Percentiles rank a stretch among this genome's conserved stretches.
Evolutionary conservation across 2,113 vertebrate species (phyloP).

Genomic region (Hemiprocne comata): DNA sequence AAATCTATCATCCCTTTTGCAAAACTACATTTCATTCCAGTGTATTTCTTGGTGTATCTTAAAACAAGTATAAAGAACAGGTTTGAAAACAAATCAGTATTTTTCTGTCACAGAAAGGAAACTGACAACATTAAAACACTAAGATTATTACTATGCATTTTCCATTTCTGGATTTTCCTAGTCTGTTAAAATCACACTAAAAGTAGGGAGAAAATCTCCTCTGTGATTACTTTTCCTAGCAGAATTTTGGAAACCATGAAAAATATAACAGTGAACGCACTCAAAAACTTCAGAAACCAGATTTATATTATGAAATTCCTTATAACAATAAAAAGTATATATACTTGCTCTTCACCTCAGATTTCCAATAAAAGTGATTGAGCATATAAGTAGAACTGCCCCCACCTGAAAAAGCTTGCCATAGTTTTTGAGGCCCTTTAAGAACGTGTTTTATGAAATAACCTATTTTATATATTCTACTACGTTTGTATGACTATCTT

Average conservation of each 20-base stretch:
- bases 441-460: not conserved
- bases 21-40: not conserved
- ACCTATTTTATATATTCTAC: not conserved
- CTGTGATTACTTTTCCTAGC: constrained; percentile 50
- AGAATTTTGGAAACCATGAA: constrained; percentile 47
- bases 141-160: constrained; percentile 5
- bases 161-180: constrained; percentile 34
- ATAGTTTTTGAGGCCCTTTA: not conserved
- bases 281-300: not conserved
- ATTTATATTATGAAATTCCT: constrained; percentile 30
- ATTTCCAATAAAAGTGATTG: not conserved
- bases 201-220: constrained; percentile 21
- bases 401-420: not conserved
- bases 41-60: not conserved
- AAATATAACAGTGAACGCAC: constrained; percentile 14
- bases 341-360: not conserved
- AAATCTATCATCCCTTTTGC: not conserved
- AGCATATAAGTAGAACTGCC: not conserved
- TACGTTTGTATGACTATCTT: not conserved
- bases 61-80: not conserved
- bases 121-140: constrained; percentile 3
- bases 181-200: constrained; percentile 50
- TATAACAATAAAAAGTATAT: not conserved
- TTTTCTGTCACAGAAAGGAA: constrained; percentile 12
- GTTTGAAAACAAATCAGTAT: not conserved